Percentiles rank a stretch among this genome's conserved stretches.
Conservation (phyloP, 2,888 invertebrate species). For the Lutraria lutraria region DNA sequence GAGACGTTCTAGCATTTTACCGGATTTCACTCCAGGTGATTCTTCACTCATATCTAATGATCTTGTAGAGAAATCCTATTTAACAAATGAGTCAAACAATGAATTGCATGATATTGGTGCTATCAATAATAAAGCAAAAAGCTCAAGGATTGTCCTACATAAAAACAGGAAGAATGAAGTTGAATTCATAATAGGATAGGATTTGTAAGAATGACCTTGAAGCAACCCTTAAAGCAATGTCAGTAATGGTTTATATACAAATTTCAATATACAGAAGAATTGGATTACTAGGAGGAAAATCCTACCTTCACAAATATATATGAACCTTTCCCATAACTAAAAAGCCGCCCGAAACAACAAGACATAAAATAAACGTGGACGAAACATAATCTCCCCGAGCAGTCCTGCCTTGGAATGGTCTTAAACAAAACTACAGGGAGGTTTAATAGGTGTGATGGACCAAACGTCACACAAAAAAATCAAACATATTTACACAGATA, state of each 20-base stretch:
- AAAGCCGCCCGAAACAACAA: too few relatives aligned
- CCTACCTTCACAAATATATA: too few relatives aligned
- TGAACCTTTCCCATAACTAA: too few relatives aligned
- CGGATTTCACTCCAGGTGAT: constrained; percentile 66
- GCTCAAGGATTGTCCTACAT: background rate
- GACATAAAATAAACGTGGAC: too few relatives aligned
- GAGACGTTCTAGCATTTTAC: constrained; percentile 12
- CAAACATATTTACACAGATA: too few relatives aligned
- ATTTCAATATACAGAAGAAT: too few relatives aligned
- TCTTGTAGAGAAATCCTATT: constrained; percentile 80
- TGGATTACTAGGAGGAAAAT: too few relatives aligned
- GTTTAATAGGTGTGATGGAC: too few relatives aligned
- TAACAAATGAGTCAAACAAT: background rate
- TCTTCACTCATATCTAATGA: constrained; percentile 81
- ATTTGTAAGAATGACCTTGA: background rate
- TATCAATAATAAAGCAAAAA: background rate
- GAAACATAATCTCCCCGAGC: too few relatives aligned
- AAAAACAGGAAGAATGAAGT: background rate
- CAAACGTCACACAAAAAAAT: too few relatives aligned
- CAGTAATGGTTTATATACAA: background rate
- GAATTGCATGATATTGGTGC: background rate
- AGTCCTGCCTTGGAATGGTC: too few relatives aligned
- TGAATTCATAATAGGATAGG: background rate
- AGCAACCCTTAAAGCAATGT: background rate
- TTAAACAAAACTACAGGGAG: too few relatives aligned